Evolutionary conservation across 1,140 invertebrate genomes (phyloP).

Genomic region (Mamestra configurata): DNA sequence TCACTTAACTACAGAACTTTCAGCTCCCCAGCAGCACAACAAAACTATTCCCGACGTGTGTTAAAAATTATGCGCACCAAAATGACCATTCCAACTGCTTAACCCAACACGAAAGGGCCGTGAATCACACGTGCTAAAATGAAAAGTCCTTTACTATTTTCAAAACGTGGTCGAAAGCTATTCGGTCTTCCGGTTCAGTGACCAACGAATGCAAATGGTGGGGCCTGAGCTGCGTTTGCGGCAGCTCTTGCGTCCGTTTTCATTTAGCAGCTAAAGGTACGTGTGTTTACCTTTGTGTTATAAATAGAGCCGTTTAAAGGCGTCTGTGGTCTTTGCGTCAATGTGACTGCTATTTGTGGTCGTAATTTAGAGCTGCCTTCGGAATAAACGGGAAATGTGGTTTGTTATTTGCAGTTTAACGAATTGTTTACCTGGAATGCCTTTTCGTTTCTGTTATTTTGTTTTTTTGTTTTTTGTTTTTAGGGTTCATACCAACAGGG

Average conservation of each 20-base stretch:
- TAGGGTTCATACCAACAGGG: too few species aligned
- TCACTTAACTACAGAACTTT: not conserved
- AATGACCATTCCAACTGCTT: conserved; percentile 25
- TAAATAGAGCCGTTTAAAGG: conserved; percentile 48
- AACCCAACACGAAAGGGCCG: not conserved
- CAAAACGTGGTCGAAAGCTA: conserved; percentile 49
- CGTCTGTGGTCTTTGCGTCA: conserved; percentile 33
- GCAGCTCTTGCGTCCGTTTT: conserved; percentile 40
- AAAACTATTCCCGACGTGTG: not conserved
- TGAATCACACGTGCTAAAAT: conserved; percentile 43
- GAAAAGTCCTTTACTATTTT: conserved; percentile 51
- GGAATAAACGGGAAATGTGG: conserved; percentile 21
- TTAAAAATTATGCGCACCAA: conserved; percentile 6
- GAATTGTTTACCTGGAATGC: not conserved
- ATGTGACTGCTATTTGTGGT: conserved; percentile 37
- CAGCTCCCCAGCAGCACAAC: too few species aligned
- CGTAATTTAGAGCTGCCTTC: conserved; percentile 23
- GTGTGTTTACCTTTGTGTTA: conserved; percentile 45
- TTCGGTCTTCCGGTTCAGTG: conserved; percentile 39
- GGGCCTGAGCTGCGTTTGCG: conserved; percentile 24
- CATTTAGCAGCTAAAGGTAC: conserved; percentile 41
- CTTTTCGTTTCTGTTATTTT: not conserved
- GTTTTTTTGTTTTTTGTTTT: too few species aligned
- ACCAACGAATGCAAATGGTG: conserved; percentile 44
- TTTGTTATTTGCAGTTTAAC: conserved; percentile 38